These are phyloP conservation scores for Helicoverpa armigera DNA, from an alignment of 1,140 invertebrate species.

Conservation along the genomic window DNA sequence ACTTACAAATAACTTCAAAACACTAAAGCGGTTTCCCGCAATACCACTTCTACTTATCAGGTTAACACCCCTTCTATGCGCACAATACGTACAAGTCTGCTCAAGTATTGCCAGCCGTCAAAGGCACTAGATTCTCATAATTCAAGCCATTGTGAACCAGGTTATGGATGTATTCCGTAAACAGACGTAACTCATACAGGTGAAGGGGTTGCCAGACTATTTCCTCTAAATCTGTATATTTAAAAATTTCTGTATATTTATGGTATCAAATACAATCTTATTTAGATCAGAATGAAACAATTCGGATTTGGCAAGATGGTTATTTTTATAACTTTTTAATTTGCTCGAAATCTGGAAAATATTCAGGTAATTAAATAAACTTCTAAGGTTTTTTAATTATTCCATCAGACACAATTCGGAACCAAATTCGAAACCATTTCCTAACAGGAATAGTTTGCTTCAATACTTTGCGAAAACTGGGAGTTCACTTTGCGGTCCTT, in stretches of 20 bases:
- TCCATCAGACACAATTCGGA: background rate
- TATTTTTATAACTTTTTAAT: too few species aligned
- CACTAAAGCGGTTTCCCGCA: conserved; percentile 4
- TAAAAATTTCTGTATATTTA: too few species aligned
- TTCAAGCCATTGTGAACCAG: conserved; percentile 33
- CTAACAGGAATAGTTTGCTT: background rate
- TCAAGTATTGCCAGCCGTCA: conserved; percentile 43
- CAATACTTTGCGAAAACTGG: background rate
- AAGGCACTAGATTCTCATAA: conserved; percentile 34
- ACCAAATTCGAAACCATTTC: background rate
- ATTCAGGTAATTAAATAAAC: too few species aligned
- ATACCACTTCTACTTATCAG: background rate
- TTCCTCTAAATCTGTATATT: too few species aligned
- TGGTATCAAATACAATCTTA: too few species aligned
- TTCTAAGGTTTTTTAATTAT: background rate
- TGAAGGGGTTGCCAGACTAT: too few species aligned
- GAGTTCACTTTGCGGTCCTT: conserved; percentile 10
- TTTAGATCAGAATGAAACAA: too few species aligned
- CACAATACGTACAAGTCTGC: conserved; percentile 30
- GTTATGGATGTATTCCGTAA: conserved; percentile 8
- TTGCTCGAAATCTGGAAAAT: too few species aligned
- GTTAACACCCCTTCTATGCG: conserved; percentile 17
- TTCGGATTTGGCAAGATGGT: too few species aligned
- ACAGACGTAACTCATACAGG: background rate
- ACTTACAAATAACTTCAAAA: conserved; percentile 1